Percentiles rank a stretch among this genome's conserved stretches.
Evolutionary conservation across 2,888 invertebrate genomes (phyloP).

Genomic region (Epinotia nisella): DNA sequence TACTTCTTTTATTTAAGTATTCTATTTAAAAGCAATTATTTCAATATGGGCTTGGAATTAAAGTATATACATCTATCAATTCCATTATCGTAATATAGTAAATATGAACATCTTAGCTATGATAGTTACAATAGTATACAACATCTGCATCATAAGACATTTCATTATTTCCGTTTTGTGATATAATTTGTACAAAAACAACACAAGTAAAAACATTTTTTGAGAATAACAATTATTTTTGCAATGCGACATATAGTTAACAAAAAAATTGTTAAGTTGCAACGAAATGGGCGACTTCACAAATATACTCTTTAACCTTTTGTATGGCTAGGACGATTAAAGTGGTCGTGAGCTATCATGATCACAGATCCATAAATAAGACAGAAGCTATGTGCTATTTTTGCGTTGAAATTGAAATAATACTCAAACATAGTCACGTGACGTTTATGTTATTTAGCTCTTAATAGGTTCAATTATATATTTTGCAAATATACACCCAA

Average conservation of each 20-base stretch:
- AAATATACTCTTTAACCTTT: constrained; percentile 1
- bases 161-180: constrained; percentile 43
- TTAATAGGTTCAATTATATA: too few relatives aligned
- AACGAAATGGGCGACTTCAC: background rate
- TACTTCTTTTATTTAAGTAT: background rate
- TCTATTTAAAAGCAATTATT: constrained; percentile 5
- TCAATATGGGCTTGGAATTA: constrained; percentile 14
- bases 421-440: too few relatives aligned
- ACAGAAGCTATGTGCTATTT: too few relatives aligned
- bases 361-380: too few relatives aligned
- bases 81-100: constrained; percentile 36
- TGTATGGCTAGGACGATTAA: background rate
- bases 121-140: constrained; percentile 43
- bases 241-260: background rate
- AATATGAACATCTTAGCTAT: constrained; percentile 27
- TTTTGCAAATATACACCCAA: background rate
- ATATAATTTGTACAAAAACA: constrained; percentile 29
- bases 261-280: background rate
- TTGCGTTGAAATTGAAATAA: too few relatives aligned
- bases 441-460: too few relatives aligned
- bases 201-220: constrained; percentile 11
- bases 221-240: constrained; percentile 10
- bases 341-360: too few relatives aligned
- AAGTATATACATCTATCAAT: constrained; percentile 38
- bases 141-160: constrained; percentile 52